Base-by-base conservation (phyloP, 2,888 invertebrate species). In the Leptothorax acervorum region DNA sequence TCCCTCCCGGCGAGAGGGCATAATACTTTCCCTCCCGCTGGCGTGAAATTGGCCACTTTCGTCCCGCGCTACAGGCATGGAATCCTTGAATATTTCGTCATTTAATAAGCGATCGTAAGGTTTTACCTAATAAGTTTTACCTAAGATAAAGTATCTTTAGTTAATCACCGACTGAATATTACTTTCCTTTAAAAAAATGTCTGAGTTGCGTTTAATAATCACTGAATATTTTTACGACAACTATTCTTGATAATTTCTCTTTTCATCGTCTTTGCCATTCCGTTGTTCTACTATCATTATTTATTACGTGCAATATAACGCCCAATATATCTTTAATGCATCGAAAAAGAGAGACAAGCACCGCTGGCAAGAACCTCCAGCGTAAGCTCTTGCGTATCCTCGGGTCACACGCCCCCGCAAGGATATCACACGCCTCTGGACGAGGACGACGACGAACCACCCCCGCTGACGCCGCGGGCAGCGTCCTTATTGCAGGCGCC, bases 341-440 rank as follows among this genome's bases (percentile, higher is more conserved):
- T 71, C 48, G 83, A 83, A 84, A 88, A 92, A 90, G 89, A 91
- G 91, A 94, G 94, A 76, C 91, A 92, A 85, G 96, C 96, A 57
- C 96, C 96, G 6, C 90, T 96, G 93, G 96, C 96, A 71, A 96
- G 95, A 87, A 95, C 96, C 63, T 95, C 95, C 87, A 96, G 96
- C 90, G 95, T 95, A 89, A 95, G 96, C 65, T 96, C 96, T 63
- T 97, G 97, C 92, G 87, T 96, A 95, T 96, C 96, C 12, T 96
- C 97, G 75, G 96, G 96, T 78, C 96, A 95, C 93, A 96, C 96
- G 9, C 96, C 96, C 57, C 96, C 96, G 2, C 97, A 97, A 83
- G 97, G 97, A 85, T 98, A 97, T 95, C 97, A 97, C 94, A 98
- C 98, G 0, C 98, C 98, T 28, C 96, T 97, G 89, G 97, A 97